A percentile compares a stretch with the other conserved stretches of the same genome.
Evolutionary conservation across 2,888 invertebrate genomes (phyloP).

Genomic region (Eupeodes luniger): DNA sequence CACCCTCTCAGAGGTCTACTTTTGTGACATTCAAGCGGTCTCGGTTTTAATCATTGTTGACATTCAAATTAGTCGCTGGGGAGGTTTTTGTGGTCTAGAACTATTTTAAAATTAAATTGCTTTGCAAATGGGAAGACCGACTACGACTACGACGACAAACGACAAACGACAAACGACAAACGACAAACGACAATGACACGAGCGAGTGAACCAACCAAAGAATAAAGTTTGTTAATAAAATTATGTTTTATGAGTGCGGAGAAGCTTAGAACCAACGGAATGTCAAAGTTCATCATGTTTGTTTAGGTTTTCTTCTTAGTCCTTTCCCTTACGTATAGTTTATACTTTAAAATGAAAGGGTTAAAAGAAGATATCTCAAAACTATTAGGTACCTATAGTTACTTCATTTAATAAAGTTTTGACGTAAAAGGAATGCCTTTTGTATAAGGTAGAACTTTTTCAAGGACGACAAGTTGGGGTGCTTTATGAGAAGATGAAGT

Average conservation of each 20-base stretch:
- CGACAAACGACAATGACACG: no score
- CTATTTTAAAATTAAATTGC: constrained; percentile 49
- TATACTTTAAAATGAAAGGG: not conserved
- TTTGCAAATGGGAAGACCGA: not conserved
- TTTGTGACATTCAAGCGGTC: constrained; percentile 55
- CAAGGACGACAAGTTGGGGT: no score
- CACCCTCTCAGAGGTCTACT: constrained; percentile 35
- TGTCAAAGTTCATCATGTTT: constrained; percentile 23
- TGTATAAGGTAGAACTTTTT: no score
- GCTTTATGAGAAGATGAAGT: no score
- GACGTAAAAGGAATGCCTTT: no score
- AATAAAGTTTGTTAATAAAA: constrained; percentile 45
- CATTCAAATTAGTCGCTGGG: constrained; percentile 59
- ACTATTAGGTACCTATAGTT: not conserved
- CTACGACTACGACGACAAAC: no score
- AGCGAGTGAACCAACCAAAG: not conserved
- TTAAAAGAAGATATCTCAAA: not conserved
- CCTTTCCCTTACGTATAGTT: no score
- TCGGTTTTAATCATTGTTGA: constrained; percentile 64
- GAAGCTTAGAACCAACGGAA: not conserved
- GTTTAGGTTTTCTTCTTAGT: constrained; percentile 9
- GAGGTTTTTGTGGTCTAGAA: constrained; percentile 40
- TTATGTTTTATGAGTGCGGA: constrained; percentile 13
- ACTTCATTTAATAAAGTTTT: no score
- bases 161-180: no score